Conservation (phyloP, 2,113 vertebrate species). For the Strigops habroptila region DNA sequence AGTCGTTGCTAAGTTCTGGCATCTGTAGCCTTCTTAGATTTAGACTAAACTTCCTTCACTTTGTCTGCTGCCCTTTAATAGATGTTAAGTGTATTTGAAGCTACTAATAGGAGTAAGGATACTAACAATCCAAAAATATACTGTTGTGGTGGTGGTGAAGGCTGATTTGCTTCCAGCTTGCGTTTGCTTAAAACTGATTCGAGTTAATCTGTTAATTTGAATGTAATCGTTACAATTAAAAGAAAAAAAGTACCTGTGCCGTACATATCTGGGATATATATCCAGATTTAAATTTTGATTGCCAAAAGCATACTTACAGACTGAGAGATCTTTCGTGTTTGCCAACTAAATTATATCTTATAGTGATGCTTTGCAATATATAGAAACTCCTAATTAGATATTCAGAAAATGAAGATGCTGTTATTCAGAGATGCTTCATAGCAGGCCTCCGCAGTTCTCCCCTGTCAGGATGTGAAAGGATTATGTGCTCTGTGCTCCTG, state of each 20-base stretch:
- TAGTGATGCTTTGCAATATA: slow-evolving; percentile 39
- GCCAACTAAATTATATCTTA: slow-evolving; percentile 59
- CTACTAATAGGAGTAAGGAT: not conserved
- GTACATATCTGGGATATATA: not conserved
- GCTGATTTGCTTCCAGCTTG: not conserved
- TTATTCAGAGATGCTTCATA: slow-evolving; percentile 46
- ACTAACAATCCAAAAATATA: not conserved
- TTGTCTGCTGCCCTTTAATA: not conserved
- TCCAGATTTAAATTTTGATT: slow-evolving; percentile 52
- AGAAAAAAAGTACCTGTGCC: not conserved
- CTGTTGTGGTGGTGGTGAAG: not conserved
- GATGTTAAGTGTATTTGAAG: not conserved
- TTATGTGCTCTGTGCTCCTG: not conserved
- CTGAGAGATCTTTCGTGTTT: slow-evolving; percentile 49
- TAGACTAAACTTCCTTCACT: not conserved
- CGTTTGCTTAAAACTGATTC: not conserved
- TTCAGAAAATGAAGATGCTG: slow-evolving; percentile 43
- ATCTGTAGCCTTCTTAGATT: not conserved
- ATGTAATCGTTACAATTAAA: slow-evolving; percentile 17
- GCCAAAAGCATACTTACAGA: slow-evolving; percentile 36
- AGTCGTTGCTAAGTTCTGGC: not conserved
- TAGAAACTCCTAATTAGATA: slow-evolving; percentile 53
- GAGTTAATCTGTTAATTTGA: slow-evolving; percentile 35
- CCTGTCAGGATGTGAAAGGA: slow-evolving; percentile 45
- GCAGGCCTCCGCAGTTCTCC: slow-evolving; percentile 49